Evolutionary conservation across 2,113 vertebrate species (phyloP), one percentile per base, ranked within the genome.

Genomic region (Progne subis): DNA sequence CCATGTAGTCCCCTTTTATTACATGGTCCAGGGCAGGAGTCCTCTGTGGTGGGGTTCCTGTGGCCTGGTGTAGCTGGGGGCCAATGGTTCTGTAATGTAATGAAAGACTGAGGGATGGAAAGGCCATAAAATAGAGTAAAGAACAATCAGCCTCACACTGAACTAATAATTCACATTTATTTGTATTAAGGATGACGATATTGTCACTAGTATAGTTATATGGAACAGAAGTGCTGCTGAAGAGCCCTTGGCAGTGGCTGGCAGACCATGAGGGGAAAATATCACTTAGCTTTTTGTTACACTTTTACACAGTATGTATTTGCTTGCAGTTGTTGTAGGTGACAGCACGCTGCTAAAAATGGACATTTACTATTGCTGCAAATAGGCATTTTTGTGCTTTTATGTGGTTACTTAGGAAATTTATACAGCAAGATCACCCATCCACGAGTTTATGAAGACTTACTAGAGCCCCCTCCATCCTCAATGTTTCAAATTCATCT

Each of bases 401-500:
- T 61, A 61, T 61, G 25, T 46, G 60, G n/a, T 25, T 86, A 34
- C 37, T 90, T 69, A 60, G 53, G 70, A 57, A 63, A 79, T 76
- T 87, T 90, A 85, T 93, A 28, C 31, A 57, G 34, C 26, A 71
- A 85, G 37, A 65, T 82, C 67, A 65, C 53, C 53, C 15, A 37
- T 82, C 49, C 49, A 12, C 2, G 14, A 70, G 39, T 85, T 93
- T 93, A 18, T 71, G 68, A 83, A 81, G 46, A 44, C 55, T 77
- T 92, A 28, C 63, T 63, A 43, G 34, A 67, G 15, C 21, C 18
- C 87, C 19, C 43, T 90, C 76, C 46, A 77, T 74, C 71, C 72
- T 84, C 69, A 79, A 0, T 78, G 52, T 82, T 92, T 91, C 70
- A 31, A 92, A 82, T 85, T 84, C 11, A 60, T 97, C 88, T 94